Conservation (phyloP, 2,888 invertebrate genomes). For the Drosophila neutralis region DNA sequence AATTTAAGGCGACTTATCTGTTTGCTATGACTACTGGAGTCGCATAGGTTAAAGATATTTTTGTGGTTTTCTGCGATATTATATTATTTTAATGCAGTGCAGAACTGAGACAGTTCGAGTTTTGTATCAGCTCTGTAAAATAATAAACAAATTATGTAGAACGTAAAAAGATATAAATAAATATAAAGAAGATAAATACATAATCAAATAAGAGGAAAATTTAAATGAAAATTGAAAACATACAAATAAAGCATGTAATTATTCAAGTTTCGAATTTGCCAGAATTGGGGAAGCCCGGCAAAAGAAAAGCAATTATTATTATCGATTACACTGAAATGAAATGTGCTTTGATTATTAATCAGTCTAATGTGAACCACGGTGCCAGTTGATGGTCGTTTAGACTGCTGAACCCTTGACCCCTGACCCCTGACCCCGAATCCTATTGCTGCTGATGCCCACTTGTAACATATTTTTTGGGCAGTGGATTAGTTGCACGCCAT, state of each 20-base stretch:
- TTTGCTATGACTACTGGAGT: neutral
- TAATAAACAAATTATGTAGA: neutral
- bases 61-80: neutral
- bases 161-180: neutral
- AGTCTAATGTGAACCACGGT: constrained; percentile 27
- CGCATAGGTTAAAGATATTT: neutral
- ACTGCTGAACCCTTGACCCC: constrained; percentile 31
- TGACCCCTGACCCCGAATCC: constrained; percentile 20
- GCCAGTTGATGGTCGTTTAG: constrained; percentile 29
- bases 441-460: constrained; percentile 62
- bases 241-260: neutral
- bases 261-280: neutral
- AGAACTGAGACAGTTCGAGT: neutral
- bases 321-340: neutral
- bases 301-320: neutral
- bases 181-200: too few species aligned
- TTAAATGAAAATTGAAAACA: neutral
- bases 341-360: neutral
- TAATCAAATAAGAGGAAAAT: neutral
- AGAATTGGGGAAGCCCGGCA: neutral
- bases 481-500: constrained; percentile 81
- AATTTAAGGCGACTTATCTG: neutral
- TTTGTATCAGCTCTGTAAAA: neutral
- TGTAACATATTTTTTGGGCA: constrained; percentile 81
- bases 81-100: neutral